phyloP scores from a whole-genome alignment of 2,113 vertebrate species.

The Aphyosemion australe region DNA sequence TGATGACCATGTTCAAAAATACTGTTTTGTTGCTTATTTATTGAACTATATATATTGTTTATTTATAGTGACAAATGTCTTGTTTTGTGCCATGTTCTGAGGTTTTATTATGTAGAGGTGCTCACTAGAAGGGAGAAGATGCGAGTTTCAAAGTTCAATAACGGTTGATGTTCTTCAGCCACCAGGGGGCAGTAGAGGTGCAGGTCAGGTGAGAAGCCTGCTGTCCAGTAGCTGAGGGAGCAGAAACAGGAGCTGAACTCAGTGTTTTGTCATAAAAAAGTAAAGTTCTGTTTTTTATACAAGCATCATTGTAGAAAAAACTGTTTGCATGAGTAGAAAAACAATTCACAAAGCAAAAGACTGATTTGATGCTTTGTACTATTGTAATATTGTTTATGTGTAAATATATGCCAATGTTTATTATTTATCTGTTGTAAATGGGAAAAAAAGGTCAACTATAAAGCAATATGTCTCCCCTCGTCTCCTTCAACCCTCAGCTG shows the following conservation, averaged over 20 bases:
- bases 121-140: constrained; percentile 5
- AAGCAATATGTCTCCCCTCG: constrained; percentile 71
- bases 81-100: constrained; percentile 51
- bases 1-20: constrained; percentile 29
- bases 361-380: constrained; percentile 67
- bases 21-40: constrained; percentile 61
- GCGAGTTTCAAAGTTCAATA: constrained; percentile 20
- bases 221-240: constrained; percentile 2
- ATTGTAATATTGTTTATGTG: constrained; percentile 75
- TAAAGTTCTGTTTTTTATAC: constrained; percentile 42
- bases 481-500: constrained; percentile 44
- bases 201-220: neutral
- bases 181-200: constrained; percentile 43
- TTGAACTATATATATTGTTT: constrained; percentile 57
- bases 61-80: constrained; percentile 52
- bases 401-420: constrained; percentile 71
- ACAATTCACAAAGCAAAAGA: constrained; percentile 54
- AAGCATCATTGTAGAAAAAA: constrained; percentile 50
- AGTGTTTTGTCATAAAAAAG: constrained; percentile 53
- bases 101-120: constrained; percentile 26
- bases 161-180: constrained; percentile 38
- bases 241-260: constrained; percentile 28
- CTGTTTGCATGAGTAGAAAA: constrained; percentile 66
- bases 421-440: constrained; percentile 72
- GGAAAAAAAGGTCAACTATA: constrained; percentile 44